Evolutionary conservation across 2,113 vertebrate genomes (phyloP), one percentile per base, ranked within the genome.

Genomic region (Takifugu bimaculatus): DNA sequence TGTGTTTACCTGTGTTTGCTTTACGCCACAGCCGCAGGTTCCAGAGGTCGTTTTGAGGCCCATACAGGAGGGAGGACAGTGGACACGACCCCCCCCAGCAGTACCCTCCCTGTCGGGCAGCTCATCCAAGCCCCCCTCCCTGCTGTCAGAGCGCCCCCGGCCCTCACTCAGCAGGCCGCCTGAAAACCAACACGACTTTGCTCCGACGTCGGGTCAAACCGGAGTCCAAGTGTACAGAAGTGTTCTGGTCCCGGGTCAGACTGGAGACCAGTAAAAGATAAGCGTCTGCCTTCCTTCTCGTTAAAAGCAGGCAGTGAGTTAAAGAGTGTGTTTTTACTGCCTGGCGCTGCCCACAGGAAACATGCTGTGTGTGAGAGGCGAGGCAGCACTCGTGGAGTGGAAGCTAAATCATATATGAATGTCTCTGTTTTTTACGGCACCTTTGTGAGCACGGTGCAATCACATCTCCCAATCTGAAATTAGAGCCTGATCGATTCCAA

Each of bases 291-390:
- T 74, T 82, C 66, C 63, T 57, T 60, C 55, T 68, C 25, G 74
- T 76, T 78, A 78, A 80, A 72, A 51, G 44, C 48, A n/a, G 35
- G 4, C 26, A 72, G 72, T 67, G 45, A 45, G 14, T 74, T 61
- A 63, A 82, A 62, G 13, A 72, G 69, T 65, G 61, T 55, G 42
- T 88, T 85, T 78, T 83, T 77, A 80, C 75, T 75, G 68, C 54
- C 6, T 59, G 42, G 60, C 60, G 54, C 65, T 67, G 13, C 78
- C 76, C 74, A 45, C 12, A 59, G 70, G 70, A 71, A 72, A 60
- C 58, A 44, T 73, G 48, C 55, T 63, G 45, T 20, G 57, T 60
- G 69, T 74, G 54, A 70, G n/a, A 65, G 70, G 47, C 65, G 60
- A 71, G 50, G 35, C 35, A 39, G 35, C 35, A 10, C 35, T 39